Base-by-base conservation (phyloP, 2,888 invertebrate genomes). In the Brenthis ino region DNA sequence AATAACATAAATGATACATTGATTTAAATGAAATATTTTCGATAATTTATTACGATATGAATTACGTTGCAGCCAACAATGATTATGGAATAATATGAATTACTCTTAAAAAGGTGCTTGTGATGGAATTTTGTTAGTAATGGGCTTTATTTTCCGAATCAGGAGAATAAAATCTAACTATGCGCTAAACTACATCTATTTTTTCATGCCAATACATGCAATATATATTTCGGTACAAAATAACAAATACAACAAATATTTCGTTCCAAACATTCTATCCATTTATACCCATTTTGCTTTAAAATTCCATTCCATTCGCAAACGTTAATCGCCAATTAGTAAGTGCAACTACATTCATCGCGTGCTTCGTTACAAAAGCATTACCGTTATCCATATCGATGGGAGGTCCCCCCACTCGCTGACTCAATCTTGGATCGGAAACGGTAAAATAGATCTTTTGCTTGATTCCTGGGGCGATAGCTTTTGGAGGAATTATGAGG, bases 401-500 rank as follows among this genome's bases (percentile, higher is more conserved):
- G 72, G 98, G 97, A 76, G 98, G 97, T 82, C 95, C 95, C 86
- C 96, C 96, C 89, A 97, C 96, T 77, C 94, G 94, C 82, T 94
- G 94, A 83, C 95, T 94, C 80, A 92, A 86, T 83, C 97, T 94
- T 76, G 96, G 96, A 87, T 96, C 96, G 77, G 96, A 95, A 80
- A 96, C 96, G 79, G 96, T 98, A 94, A 99, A 98, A 95, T 98
- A 98, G 85, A 99, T 96, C 87, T 98, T 98, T 93, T 98, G 98
- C 81, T 95, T 95, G 80, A 95, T 94, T 66, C 97, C 97, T 53
- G 95, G 94, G 63, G 96, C 95, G 76, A 99, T 95, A 58, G 98
- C 98, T 75, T 97, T 97, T 65, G 96, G 95, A 57, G 99, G 98
- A 81, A 99, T 96, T 80, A 96, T 95, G 73, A 99, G 92, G 64